Base-by-base conservation (phyloP, 2,888 invertebrate genomes). In the Cryptophagus acutangulus region DNA sequence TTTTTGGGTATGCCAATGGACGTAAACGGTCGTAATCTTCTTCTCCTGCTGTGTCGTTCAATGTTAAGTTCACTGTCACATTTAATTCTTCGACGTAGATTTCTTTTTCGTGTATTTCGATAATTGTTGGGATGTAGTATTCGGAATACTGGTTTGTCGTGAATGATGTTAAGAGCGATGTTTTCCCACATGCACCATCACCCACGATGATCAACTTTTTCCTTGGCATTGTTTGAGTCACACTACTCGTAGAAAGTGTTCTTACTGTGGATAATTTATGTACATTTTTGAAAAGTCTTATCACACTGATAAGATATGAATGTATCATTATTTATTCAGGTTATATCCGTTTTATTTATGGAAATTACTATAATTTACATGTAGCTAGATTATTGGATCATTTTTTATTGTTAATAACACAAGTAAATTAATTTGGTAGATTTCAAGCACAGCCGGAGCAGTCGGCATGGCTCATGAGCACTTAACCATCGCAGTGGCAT, bases 391-490 rank as follows among this genome's bases (percentile, higher is more conserved):
- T n/a, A n/a, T n/a, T n/a, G n/a, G n/a, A n/a, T n/a, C n/a, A n/a
- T n/a, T n/a, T n/a, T n/a, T n/a, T n/a, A n/a, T n/a, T n/a, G n/a
- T n/a, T n/a, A n/a, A n/a, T n/a, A n/a, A n/a, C n/a, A n/a, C n/a
- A n/a, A n/a, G n/a, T n/a, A n/a, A n/a, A n/a, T n/a, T n/a, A n/a
- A n/a, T n/a, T 41, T 31, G 31, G 5, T 74, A 87, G 71, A 83
- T 90, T 33, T 88, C 89, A 0, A 82, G 84, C 0, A 82, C 85
- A 14, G 84, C 86, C 0, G 92, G 91, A 6, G 80, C 86, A 26
- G 82, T 82, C 0, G 78, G 82, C 3, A 87, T 87, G 66, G 91
- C 93, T 0, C 84, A 88, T 54, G 96, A 99, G 64, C 96, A 97
- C 70, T 74, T 96, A 41, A 84, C 87, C 0, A 79, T 96, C 28